A percentile compares a stretch with the other conserved stretches of the same genome.
Evolutionary conservation across 1,140 invertebrate genomes (phyloP).

Genomic region (Drosophila littoralis): DNA sequence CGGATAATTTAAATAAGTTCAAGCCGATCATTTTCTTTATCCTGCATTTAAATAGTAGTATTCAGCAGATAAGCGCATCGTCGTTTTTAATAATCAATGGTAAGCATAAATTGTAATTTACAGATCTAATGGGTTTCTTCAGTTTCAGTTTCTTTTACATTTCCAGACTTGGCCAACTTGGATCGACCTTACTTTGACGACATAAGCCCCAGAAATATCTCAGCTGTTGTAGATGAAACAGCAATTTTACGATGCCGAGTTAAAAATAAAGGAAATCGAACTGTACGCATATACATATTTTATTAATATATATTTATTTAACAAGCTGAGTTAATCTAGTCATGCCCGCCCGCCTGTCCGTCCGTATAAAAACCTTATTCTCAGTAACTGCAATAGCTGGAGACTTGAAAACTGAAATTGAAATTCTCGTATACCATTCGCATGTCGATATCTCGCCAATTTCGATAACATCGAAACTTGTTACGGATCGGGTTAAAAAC

Average conservation of each 20-base stretch:
- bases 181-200: conserved; percentile 93
- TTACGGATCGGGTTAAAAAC: too few relatives aligned
- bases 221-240: conserved; percentile 92
- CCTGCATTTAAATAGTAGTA: conserved; percentile 66
- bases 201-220: conserved; percentile 91
- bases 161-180: conserved; percentile 68
- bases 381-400: too few relatives aligned
- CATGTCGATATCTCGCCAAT: too few relatives aligned
- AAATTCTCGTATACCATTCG: too few relatives aligned
- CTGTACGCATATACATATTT: conserved; percentile 86
- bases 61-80: conserved; percentile 66
- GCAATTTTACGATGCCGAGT: conserved; percentile 92
- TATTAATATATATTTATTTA: background rate
- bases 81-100: conserved; percentile 63
- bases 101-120: conserved; percentile 23
- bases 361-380: too few relatives aligned
- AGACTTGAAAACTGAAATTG: too few relatives aligned
- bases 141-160: background rate
- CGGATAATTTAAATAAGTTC: conserved; percentile 43
- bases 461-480: too few relatives aligned
- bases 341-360: too few relatives aligned
- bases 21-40: conserved; percentile 61
- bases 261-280: conserved; percentile 94
- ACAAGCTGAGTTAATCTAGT: background rate
- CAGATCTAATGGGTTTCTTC: too few relatives aligned